A percentile compares a stretch with the other conserved stretches of the same genome.
Conservation (phyloP, 1,140 invertebrate species). For the Heliconius hermathena region DNA sequence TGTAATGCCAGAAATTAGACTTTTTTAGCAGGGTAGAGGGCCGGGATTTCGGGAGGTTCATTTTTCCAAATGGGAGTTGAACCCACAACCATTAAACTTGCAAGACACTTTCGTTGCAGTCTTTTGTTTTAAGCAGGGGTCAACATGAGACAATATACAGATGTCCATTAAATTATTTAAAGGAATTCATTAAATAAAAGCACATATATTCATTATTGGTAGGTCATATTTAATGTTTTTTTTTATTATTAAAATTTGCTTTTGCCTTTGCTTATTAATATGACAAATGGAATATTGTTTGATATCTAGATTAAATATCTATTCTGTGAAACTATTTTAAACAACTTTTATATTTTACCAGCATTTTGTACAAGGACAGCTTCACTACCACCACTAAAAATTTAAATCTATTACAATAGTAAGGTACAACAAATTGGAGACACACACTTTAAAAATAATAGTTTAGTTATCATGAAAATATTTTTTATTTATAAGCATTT, state of each 20-base stretch:
- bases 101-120: too few relatives aligned
- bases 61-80: too few relatives aligned
- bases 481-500: conserved; percentile 14
- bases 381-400: conserved; percentile 58
- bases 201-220: conserved; percentile 69
- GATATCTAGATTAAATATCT: conserved; percentile 79
- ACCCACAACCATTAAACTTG: too few relatives aligned
- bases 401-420: conserved; percentile 56
- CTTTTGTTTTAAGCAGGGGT: too few relatives aligned
- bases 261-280: conserved; percentile 79
- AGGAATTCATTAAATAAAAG: conserved; percentile 50
- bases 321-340: conserved; percentile 79
- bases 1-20: too few relatives aligned
- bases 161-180: background rate
- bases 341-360: conserved; percentile 81
- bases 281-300: conserved; percentile 81
- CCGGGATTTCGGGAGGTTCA: too few relatives aligned
- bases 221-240: conserved; percentile 81
- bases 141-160: too few relatives aligned
- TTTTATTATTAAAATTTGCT: conserved; percentile 76
- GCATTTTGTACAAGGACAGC: conserved; percentile 73
- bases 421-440: conserved; percentile 56
- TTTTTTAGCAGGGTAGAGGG: too few relatives aligned
- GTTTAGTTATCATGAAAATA: conserved; percentile 25
- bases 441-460: conserved; percentile 40